phyloP scores from a whole-genome alignment of 2,797 vertebrate genomes.

The Enteromius afrohamiltoni region DNA sequence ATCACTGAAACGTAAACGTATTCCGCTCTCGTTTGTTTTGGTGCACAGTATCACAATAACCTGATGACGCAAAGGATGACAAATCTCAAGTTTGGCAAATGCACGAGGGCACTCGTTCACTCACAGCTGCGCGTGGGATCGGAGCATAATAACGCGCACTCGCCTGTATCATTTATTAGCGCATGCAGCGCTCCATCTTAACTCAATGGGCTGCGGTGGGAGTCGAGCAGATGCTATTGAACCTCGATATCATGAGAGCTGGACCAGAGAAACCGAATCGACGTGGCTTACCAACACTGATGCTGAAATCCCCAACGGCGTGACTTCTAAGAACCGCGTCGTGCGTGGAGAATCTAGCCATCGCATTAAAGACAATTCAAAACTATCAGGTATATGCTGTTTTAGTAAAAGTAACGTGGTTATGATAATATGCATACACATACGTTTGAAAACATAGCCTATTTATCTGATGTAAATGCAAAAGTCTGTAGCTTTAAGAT shows the following conservation, averaged over 20 bases:
- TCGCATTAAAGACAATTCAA: conserved; percentile 44
- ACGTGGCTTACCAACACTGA: conserved; percentile 98
- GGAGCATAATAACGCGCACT: not conserved
- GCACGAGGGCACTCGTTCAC: not conserved
- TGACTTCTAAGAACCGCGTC: conserved; percentile 57
- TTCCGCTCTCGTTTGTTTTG: not conserved
- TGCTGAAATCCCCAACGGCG: conserved; percentile 80
- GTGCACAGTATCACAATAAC: not conserved
- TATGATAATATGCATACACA: not conserved
- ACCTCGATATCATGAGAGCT: conserved; percentile 96
- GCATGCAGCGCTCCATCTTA: not conserved
- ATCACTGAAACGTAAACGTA: not conserved
- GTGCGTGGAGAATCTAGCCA: conserved; percentile 34
- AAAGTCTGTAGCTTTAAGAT: not conserved
- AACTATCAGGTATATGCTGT: conserved; percentile 42
- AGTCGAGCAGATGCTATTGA: conserved; percentile 96
- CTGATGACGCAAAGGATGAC: conserved; percentile 41
- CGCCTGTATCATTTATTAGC: not conserved
- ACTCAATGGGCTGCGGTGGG: conserved; percentile 94
- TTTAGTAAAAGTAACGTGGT: not conserved
- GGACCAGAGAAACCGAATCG: conserved; percentile 97
- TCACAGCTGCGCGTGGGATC: conserved; percentile 21
- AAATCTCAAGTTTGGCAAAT: conserved; percentile 20
- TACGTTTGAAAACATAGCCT: not conserved
- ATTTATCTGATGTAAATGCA: not conserved